A percentile compares a stretch with the other conserved stretches of the same genome.
Evolutionary conservation across 2,113 vertebrate genomes (phyloP).

Genomic region (Brachyhypopomus occidentalis): DNA sequence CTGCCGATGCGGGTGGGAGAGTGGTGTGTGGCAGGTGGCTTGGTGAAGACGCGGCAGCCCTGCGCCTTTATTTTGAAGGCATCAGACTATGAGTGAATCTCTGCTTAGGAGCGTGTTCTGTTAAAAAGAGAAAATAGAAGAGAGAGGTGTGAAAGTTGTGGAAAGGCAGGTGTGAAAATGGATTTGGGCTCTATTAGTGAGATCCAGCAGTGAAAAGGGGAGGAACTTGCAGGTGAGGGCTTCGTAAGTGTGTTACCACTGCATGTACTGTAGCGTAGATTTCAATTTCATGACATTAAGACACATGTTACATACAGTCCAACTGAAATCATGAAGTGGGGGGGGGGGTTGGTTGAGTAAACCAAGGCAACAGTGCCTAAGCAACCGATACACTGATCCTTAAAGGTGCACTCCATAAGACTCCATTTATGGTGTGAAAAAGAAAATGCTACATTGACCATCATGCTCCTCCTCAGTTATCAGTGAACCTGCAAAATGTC

Average conservation of each 20-base stretch:
- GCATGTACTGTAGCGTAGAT: neutral
- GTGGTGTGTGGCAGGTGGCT: neutral
- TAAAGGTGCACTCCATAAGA: constrained; percentile 40
- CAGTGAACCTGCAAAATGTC: no score
- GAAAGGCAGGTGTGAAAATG: constrained; percentile 16
- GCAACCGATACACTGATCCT: neutral
- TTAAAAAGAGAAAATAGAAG: constrained; percentile 43
- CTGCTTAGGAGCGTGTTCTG: constrained; percentile 76
- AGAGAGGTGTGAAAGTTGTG: constrained; percentile 26
- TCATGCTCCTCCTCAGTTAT: neutral
- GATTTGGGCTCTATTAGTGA: constrained; percentile 14
- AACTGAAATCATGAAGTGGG: neutral
- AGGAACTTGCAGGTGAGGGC: neutral
- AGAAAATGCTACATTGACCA: neutral
- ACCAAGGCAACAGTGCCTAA: neutral
- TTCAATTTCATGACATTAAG: neutral
- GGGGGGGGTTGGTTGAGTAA: neutral
- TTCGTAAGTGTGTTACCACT: constrained; percentile 19
- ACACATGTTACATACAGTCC: constrained; percentile 8
- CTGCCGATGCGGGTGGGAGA: constrained; percentile 14
- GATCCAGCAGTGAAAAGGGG: constrained; percentile 3
- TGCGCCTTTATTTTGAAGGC: neutral
- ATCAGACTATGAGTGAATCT: constrained; percentile 77
- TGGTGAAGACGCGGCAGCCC: neutral
- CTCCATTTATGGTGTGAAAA: neutral